Percentiles rank a stretch among this genome's conserved stretches.
phyloP scores from a whole-genome alignment of 2,113 vertebrate species.

The Dolichallabes microphthalmus region DNA sequence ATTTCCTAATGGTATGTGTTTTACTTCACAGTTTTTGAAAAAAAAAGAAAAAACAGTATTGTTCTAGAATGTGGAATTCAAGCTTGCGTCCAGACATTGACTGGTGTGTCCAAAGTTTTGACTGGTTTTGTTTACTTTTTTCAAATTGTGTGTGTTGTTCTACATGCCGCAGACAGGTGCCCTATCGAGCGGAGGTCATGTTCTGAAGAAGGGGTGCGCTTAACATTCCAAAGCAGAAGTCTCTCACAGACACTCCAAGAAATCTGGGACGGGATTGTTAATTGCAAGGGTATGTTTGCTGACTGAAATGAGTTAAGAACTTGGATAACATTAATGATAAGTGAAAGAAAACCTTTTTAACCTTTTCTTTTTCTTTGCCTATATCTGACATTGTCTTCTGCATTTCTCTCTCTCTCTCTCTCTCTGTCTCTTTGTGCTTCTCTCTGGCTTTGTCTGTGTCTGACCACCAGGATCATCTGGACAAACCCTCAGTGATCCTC shows the following conservation, averaged over 20 bases:
- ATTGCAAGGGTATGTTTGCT: constrained; percentile 40
- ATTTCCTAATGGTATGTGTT: too few relatives aligned
- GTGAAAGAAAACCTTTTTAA: neutral
- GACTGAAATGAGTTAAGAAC: neutral
- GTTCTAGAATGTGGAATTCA: too few relatives aligned
- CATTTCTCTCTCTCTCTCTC: neutral
- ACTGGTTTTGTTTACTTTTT: neutral
- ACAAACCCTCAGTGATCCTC: constrained; percentile 51
- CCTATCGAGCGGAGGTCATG: constrained; percentile 14
- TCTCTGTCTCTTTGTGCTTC: neutral
- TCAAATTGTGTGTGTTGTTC: constrained; percentile 12
- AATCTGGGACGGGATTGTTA: constrained; percentile 48
- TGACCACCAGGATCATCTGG: constrained; percentile 49
- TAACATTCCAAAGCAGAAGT: constrained; percentile 27
- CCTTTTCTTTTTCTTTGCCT: too few relatives aligned
- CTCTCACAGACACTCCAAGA: constrained; percentile 37
- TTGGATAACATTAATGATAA: neutral
- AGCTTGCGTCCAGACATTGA: too few relatives aligned
- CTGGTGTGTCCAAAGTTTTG: too few relatives aligned
- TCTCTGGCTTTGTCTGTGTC: neutral
- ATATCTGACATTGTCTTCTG: too few relatives aligned
- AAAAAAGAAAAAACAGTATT: too few relatives aligned
- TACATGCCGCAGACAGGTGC: constrained; percentile 45
- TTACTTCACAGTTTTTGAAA: too few relatives aligned
- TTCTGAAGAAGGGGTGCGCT: constrained; percentile 31